Percentiles rank a stretch among this genome's conserved stretches.
Evolutionary conservation across 2,888 invertebrate species (phyloP).

Genomic region (Euplagia quadripunctaria): DNA sequence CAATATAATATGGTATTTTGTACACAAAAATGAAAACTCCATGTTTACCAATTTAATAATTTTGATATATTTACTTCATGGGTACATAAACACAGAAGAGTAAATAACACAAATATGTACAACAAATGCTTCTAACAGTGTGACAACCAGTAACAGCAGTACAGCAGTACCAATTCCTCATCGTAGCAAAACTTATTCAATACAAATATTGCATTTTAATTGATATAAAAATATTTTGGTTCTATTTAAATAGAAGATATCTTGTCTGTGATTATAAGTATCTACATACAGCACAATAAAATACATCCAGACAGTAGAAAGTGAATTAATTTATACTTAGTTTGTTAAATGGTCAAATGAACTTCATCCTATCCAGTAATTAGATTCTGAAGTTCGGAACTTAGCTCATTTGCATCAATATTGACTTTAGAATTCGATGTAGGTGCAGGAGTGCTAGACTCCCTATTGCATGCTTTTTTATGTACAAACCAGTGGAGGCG

Average conservation of each 20-base stretch:
- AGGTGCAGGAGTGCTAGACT: conserved; percentile 77
- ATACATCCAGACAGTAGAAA: conserved; percentile 50
- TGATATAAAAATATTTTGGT: conserved; percentile 48
- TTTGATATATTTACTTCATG: conserved; percentile 48
- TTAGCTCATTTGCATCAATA: conserved; percentile 82
- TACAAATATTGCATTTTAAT: conserved; percentile 37
- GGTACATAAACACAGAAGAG: conserved; percentile 44
- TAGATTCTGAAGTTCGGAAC: conserved; percentile 84
- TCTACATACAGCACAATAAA: conserved; percentile 49
- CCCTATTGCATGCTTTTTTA: conserved; percentile 93
- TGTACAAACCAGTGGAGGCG: conserved; percentile 97
- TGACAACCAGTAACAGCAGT: conserved; percentile 36
- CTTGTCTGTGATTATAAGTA: conserved; percentile 33
- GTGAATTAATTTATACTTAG: conserved; percentile 46
- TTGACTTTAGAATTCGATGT: conserved; percentile 62
- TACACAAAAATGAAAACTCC: conserved; percentile 4
- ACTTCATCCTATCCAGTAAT: conserved; percentile 70
- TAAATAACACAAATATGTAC: conserved; percentile 52
- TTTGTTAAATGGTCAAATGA: conserved; percentile 22
- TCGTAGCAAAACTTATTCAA: conserved; percentile 27
- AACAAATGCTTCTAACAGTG: conserved; percentile 42
- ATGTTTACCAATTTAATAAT: conserved; percentile 38
- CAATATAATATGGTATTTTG: not conserved
- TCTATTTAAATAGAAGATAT: conserved; percentile 34
- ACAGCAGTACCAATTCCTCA: conserved; percentile 29